A percentile compares a stretch with the other conserved stretches of the same genome.
These are phyloP conservation scores for Drosophila tani DNA, from an alignment of 1,140 invertebrate species.

Conservation along the genomic window DNA sequence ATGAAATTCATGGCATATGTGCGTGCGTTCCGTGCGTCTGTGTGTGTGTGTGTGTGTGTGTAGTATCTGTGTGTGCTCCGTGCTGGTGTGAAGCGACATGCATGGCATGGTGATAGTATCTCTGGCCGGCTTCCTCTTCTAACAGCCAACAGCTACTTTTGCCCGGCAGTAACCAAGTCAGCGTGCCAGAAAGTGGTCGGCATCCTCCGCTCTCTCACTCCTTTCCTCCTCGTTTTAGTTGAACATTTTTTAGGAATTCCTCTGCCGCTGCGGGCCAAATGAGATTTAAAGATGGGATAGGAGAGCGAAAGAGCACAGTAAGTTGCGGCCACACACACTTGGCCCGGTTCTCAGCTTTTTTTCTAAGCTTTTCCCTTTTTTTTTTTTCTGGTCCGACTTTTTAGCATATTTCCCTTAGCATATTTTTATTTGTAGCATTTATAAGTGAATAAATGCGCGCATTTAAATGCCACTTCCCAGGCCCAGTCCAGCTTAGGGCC, in stretches of 20 bases:
- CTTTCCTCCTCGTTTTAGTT: constrained; percentile 23
- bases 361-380: neutral
- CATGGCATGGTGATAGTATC: constrained; percentile 77
- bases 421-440: constrained; percentile 83
- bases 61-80: constrained; percentile 28
- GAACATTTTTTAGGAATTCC: constrained; percentile 59
- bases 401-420: constrained; percentile 78
- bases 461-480: constrained; percentile 79
- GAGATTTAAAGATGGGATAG: constrained; percentile 72
- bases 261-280: constrained; percentile 76
- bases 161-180: constrained; percentile 47
- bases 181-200: constrained; percentile 60
- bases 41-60: constrained; percentile 34
- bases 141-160: constrained; percentile 58
- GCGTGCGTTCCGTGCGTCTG: constrained; percentile 66
- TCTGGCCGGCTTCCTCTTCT: constrained; percentile 54
- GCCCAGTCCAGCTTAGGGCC: constrained; percentile 47
- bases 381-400: constrained; percentile 55
- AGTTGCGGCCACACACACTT: constrained; percentile 67
- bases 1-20: constrained; percentile 84
- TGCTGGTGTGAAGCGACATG: constrained; percentile 65
- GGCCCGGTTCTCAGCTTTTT: constrained; percentile 53
- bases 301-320: constrained; percentile 43
- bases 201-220: constrained; percentile 16
- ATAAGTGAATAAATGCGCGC: constrained; percentile 82